Evolutionary conservation across 2,797 vertebrate genomes (phyloP), one percentile per base, ranked within the genome.

Genomic region (Diplodus puntazzo): DNA sequence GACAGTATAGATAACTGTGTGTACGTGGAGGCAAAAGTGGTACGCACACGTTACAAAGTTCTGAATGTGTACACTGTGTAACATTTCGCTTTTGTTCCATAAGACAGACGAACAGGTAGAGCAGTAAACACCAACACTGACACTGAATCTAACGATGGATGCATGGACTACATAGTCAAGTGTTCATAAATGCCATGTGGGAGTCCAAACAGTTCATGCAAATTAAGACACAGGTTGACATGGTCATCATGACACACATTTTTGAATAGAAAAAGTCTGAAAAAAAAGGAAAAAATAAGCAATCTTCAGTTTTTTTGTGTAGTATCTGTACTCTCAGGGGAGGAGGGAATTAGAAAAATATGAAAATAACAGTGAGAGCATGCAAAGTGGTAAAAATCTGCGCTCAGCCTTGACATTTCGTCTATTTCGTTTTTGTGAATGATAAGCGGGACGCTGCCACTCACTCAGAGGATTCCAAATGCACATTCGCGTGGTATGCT

Each of bases 131-230:
- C 77, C 84, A 77, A 89, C 86, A 90, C 67, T 43, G 80, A 92
- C 84, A 92, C 74, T 68, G 86, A 83, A 77, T 90, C 82, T 82
- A 90, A 89, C 75, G 83, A 92, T 80, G 80, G 85, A 83, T 78
- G 87, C 71, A 84, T 89, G 86, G 89, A 81, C 74, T 83, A 88
- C 82, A 69, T 76, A 80, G 85, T 88, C 69, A 84, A 80, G 84
- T 88, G 88, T 92, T 75, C 34, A 39, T 87, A 77, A 92, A 92
- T 50, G 85, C 79, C 60, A 72, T 58, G 46, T 82, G 83, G 65
- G 82, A 89, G 88, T 93, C 87, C 88, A 92, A 91, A 93, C 75
- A 92, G 79, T 86, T 90, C 93, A 94, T 94, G 95, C 94, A 94
- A 88, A 91, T 88, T 69, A 88, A 84, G 86, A 92, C 83, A 88